These are phyloP conservation scores for Galaxea fascicularis DNA, from an alignment of 92 coral and sea anemone species.

Conservation along the genomic window DNA sequence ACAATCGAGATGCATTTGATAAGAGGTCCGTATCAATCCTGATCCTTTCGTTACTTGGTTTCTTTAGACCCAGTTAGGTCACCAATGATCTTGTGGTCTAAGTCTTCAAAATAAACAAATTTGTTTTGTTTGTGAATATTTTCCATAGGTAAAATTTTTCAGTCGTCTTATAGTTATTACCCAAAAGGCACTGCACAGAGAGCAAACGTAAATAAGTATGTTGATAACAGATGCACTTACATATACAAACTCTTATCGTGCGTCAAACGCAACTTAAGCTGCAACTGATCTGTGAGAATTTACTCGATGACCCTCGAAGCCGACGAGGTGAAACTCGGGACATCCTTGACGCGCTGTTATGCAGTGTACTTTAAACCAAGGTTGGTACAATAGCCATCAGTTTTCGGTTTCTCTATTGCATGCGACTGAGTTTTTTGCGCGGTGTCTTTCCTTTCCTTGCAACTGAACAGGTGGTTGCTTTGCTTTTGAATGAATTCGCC, in stretches of 20 bases:
- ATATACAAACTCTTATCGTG: not conserved
- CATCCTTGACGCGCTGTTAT: slow-evolving; percentile 22
- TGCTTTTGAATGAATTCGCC: not conserved
- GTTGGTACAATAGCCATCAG: slow-evolving; percentile 17
- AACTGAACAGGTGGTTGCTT: not conserved
- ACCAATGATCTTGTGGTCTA: not conserved
- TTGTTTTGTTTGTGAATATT: slow-evolving; percentile 14
- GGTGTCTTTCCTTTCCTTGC: not conserved
- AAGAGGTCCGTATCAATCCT: not conserved
- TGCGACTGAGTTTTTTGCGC: not conserved
- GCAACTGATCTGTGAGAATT: slow-evolving; percentile 32
- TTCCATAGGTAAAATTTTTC: slow-evolving; percentile 37
- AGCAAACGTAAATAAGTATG: slow-evolving; percentile 5
- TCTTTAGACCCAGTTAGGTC: not conserved
- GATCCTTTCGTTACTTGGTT: not conserved
- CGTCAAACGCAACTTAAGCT: slow-evolving; percentile 16
- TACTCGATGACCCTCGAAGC: slow-evolving; percentile 27
- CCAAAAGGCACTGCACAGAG: slow-evolving; percentile 48
- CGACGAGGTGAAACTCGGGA: not conserved
- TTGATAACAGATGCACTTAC: slow-evolving; percentile 12
- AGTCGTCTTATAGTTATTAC: slow-evolving; percentile 16
- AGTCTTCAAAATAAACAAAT: not conserved
- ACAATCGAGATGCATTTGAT: not conserved
- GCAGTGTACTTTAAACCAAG: slow-evolving; percentile 51
- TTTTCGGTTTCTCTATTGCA: not conserved